Percentiles rank a stretch among this genome's conserved stretches.
Conservation (phyloP, 23 tunicate species). For the Oikopleura albicans region DNA sequence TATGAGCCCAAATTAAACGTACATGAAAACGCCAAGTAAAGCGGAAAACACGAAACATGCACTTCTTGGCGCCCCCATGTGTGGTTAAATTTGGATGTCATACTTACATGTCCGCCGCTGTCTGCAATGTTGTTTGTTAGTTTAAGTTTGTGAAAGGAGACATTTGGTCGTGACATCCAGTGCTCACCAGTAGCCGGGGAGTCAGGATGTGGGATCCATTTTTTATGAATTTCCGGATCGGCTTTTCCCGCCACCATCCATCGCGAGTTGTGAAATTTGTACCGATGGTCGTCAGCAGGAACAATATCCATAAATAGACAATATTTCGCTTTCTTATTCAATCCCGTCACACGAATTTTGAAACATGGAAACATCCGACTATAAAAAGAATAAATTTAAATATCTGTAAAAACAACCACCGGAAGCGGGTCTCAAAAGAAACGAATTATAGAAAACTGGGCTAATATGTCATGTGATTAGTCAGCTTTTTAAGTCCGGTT, state of each 20-base stretch:
- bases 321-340: neutral
- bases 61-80: too few relatives aligned
- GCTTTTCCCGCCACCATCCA: conserved; percentile 19
- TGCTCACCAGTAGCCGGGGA: conserved; percentile 10
- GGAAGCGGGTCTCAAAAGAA: too few relatives aligned
- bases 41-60: too few relatives aligned
- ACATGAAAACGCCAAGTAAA: too few relatives aligned
- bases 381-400: too few relatives aligned
- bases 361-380: neutral
- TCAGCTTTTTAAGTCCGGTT: too few relatives aligned
- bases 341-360: neutral
- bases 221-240: neutral
- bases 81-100: too few relatives aligned
- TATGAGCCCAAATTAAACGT: too few relatives aligned
- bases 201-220: neutral
- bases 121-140: neutral
- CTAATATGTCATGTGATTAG: too few relatives aligned
- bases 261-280: neutral
- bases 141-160: neutral
- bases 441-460: too few relatives aligned
- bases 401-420: too few relatives aligned
- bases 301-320: conserved; percentile 5
- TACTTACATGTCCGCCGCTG: neutral
- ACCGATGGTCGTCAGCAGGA: neutral
- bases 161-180: neutral